Base-by-base conservation (phyloP, 2,888 invertebrate genomes). In the Ophonus ardosiacus region DNA sequence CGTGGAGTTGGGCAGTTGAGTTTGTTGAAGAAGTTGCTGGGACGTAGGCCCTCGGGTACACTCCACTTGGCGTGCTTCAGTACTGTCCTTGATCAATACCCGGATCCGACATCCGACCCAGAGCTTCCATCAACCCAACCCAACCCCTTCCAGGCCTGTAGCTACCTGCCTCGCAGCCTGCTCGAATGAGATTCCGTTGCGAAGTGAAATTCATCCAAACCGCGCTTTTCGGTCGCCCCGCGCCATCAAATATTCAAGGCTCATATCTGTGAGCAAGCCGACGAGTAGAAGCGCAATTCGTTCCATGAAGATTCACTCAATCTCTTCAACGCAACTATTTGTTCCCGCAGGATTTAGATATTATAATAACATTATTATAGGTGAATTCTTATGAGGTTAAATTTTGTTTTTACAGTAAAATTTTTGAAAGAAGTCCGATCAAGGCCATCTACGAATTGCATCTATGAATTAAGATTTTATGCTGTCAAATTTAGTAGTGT, bases 161-260 rank as follows among this genome's bases (percentile, higher is more conserved):
- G 31, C 68, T 68, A 68, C 59, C 59, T 40, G 71, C 43, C 82
- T 43, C 43, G 63, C 65, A 7, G 18, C 68, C 38, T 15, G 13
- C 43, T 82, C 56, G 82, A 83, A 83, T 83, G 83, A 83, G 74
- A 84, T 84, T 84, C 85, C 85, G 61, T 21, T 24, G 57, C 18
- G 68, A 82, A 51, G 56, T 84, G 80, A 85, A 85, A 85, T 80
- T 85, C 85, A 85, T 85, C 85, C 71, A 71, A 43, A 79, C 79
- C 80, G 71, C 85, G 84, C 84, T 84, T 84, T 82, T 84, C 78
- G 84, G 84, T 84, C 43, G 78, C 78, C 56, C 61, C 78, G 84
- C 65, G 79, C 71, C 80, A 85, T 85, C 85, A 85, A 85, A 85
- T 85, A 85, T 85, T 85, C 85, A 85, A 24, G 68, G 68, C 80